phyloP scores from a whole-genome alignment of 1,140 invertebrate genomes.

The Cheumatopsyche charites region DNA sequence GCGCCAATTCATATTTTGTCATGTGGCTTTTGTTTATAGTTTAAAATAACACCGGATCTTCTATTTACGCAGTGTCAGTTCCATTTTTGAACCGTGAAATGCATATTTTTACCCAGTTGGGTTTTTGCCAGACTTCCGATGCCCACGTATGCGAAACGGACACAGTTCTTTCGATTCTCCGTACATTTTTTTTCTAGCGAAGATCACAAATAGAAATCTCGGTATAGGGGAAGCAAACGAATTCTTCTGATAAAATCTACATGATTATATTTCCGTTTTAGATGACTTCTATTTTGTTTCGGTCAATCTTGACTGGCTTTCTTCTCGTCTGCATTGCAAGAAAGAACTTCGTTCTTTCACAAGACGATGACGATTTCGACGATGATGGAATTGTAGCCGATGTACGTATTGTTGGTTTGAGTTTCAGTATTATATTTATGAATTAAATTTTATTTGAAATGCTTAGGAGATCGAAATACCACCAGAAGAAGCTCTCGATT shows the following conservation, averaged over 20 bases:
- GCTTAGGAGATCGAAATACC: not conserved
- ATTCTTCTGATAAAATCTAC: too few relatives aligned
- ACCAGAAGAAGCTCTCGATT: constrained; percentile 47
- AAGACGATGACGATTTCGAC: constrained; percentile 48
- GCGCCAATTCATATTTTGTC: too few relatives aligned
- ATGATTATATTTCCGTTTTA: constrained; percentile 42
- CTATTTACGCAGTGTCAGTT: too few relatives aligned
- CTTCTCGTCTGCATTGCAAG: constrained; percentile 27
- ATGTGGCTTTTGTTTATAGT: too few relatives aligned
- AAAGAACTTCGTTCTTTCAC: constrained; percentile 28
- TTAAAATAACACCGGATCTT: too few relatives aligned
- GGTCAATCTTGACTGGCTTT: constrained; percentile 33
- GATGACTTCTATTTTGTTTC: constrained; percentile 42
- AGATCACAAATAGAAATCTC: too few relatives aligned
- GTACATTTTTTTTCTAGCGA: constrained; percentile 8
- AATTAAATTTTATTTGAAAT: not conserved
- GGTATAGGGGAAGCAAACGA: too few relatives aligned
- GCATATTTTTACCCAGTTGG: too few relatives aligned
- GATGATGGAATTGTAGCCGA: constrained; percentile 47
- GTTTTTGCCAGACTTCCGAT: too few relatives aligned
- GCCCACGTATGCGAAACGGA: too few relatives aligned
- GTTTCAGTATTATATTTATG: not conserved
- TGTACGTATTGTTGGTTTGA: constrained; percentile 24
- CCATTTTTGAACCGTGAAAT: too few relatives aligned
- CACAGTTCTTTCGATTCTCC: not conserved